Base-by-base conservation (phyloP, 2,888 invertebrate species). In the Polia nebulosa region DNA sequence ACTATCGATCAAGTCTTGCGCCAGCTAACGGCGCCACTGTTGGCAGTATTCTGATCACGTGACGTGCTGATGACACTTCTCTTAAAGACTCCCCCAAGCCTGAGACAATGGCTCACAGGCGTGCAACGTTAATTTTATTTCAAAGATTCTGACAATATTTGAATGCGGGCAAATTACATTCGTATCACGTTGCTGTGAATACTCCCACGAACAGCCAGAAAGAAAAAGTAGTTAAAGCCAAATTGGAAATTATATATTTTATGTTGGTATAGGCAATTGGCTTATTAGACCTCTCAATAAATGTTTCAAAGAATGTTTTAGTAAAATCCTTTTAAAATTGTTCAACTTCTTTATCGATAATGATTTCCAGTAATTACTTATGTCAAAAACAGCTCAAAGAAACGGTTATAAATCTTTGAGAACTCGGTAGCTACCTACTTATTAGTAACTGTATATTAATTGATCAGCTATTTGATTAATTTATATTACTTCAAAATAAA, bases 31-130 rank as follows among this genome's bases (percentile, higher is more conserved):
- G 55, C 27, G 39, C 36, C 32, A 44, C n/a, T 57, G 41, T 45
- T 64, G 51, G 27, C 56, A 32, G 67, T 76, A 86, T 86, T 87
- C 86, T 47, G 74, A 82, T 84, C 85, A 86, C 84, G 84, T 44
- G 68, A 66, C 44, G n/a, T 60, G 47, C 77, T 80, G 76, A 83
- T 84, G 84, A 77, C 82, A 83, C 70, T 78, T 71, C 64, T 65
- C 58, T 81, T 80, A 81, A 80, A 78, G 64, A 66, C 68, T 63
- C 58, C 61, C 67, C 57, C 62, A 56, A 64, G 66, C 60, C 62
- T 51, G 51, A 66, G 71, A 78, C 73, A 73, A 69, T 76, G 72
- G 64, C 55, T 66, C 62, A 56, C 55, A 62, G 69, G 67, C 62
- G 80, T 71, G 63, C 66, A 78, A 76, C 68, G 79, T 78, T 81